Percentiles rank a stretch among this genome's conserved stretches.
phyloP scores from a whole-genome alignment of 30 jellyfish, hydroid and myxozoan species.

The Nemopilema nomurai region DNA sequence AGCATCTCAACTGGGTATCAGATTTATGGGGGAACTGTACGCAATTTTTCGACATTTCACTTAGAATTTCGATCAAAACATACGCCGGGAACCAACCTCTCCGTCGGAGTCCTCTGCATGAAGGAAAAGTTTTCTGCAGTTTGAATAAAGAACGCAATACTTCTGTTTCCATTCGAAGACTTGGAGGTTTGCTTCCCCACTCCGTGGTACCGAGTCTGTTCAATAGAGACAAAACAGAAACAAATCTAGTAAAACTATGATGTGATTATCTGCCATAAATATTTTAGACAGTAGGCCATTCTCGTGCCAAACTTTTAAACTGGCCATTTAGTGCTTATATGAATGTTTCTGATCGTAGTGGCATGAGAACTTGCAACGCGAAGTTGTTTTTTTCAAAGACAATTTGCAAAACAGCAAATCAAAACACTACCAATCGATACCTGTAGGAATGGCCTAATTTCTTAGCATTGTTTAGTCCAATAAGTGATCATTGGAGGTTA shows the following conservation, averaged over 20 bases:
- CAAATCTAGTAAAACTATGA: neutral
- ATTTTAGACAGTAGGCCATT: too few species aligned
- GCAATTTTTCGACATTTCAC: neutral
- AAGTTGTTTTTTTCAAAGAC: too few species aligned
- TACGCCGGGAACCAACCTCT: slow-evolving; percentile 16
- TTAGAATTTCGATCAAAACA: neutral
- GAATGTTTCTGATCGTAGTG: too few species aligned
- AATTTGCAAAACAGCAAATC: too few species aligned
- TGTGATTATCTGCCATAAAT: neutral
- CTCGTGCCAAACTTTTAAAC: too few species aligned
- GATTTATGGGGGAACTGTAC: too few species aligned
- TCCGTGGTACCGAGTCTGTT: neutral
- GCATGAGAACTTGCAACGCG: too few species aligned
- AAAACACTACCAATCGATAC: neutral
- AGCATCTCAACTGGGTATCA: neutral
- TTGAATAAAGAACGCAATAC: slow-evolving; percentile 21
- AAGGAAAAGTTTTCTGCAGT: slow-evolving; percentile 9
- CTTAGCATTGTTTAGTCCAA: neutral
- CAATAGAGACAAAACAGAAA: too few species aligned
- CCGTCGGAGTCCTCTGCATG: slow-evolving; percentile 33
- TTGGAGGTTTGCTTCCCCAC: slow-evolving; percentile 7
- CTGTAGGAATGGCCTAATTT: neutral
- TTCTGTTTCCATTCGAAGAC: slow-evolving; percentile 40
- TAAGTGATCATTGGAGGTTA: neutral
- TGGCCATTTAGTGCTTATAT: too few species aligned